A percentile compares a stretch with the other conserved stretches of the same genome.
Conservation (phyloP, 2,797 vertebrate genomes). For the Sebastes umbrosus region DNA sequence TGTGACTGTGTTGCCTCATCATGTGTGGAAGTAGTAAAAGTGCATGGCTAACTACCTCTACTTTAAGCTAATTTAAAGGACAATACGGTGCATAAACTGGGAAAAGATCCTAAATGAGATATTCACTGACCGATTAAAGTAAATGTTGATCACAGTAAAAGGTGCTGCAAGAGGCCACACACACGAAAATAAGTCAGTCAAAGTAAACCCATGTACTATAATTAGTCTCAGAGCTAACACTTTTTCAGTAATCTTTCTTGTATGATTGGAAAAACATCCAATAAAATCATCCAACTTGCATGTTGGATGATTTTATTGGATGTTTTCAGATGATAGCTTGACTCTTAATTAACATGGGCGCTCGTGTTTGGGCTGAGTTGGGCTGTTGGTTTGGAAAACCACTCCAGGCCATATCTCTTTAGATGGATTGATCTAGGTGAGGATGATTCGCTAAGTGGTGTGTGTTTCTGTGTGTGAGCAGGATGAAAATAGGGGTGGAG, state of each 20-base stretch:
- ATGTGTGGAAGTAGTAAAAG: background rate
- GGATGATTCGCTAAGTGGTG: conserved; percentile 71
- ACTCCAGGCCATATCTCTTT: conserved; percentile 76
- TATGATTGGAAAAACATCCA: conserved; percentile 41
- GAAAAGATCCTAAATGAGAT: conserved; percentile 1
- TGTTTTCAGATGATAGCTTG: conserved; percentile 59
- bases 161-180: conserved; percentile 8
- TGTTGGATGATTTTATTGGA: conserved; percentile 63
- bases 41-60: background rate
- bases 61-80: background rate
- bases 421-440: conserved; percentile 79
- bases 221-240: conserved; percentile 62
- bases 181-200: conserved; percentile 32
- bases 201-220: conserved; percentile 36
- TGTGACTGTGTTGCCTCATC: background rate
- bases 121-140: conserved; percentile 23
- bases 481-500: conserved; percentile 51
- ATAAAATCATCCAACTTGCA: conserved; percentile 43
- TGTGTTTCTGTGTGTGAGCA: conserved; percentile 32
- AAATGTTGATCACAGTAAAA: conserved; percentile 25
- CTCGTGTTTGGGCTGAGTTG: conserved; percentile 67
- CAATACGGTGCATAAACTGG: background rate
- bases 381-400: conserved; percentile 74
- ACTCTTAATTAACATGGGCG: conserved; percentile 69
- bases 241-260: conserved; percentile 52